These are phyloP conservation scores for Falco berigora DNA, from an alignment of 2,797 vertebrate species.

Conservation along the genomic window DNA sequence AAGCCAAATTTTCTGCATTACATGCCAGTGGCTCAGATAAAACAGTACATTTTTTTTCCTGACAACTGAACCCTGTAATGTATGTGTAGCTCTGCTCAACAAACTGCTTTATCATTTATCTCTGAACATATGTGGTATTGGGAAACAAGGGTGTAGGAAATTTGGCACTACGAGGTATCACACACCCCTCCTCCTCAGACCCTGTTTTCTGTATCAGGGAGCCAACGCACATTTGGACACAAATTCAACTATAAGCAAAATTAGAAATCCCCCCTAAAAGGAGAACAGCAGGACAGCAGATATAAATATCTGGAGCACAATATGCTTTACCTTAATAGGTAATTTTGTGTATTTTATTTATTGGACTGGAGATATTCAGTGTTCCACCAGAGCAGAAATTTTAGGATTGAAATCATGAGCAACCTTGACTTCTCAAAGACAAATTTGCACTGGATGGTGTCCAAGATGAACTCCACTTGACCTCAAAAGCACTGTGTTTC, in stretches of 20 bases:
- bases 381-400: background rate
- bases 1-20: conserved; percentile 32
- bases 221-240: background rate
- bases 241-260: background rate
- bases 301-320: conserved; percentile 47
- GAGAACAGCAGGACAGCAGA: background rate
- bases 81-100: background rate
- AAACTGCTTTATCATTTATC: background rate
- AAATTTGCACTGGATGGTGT: background rate
- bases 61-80: background rate
- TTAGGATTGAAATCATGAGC: background rate
- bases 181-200: background rate
- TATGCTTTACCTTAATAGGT: conserved; percentile 41
- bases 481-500: conserved; percentile 6
- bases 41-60: background rate
- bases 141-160: background rate
- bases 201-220: background rate
- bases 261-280: conserved; percentile 25
- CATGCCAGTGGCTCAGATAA: conserved; percentile 13
- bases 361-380: background rate
- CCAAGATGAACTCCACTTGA: background rate
- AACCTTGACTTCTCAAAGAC: background rate
- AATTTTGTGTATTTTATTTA: conserved; percentile 33
- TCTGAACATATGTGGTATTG: background rate
- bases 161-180: background rate